Conservation (phyloP, 1,140 invertebrate genomes). For the Procambarus virginalis region DNA sequence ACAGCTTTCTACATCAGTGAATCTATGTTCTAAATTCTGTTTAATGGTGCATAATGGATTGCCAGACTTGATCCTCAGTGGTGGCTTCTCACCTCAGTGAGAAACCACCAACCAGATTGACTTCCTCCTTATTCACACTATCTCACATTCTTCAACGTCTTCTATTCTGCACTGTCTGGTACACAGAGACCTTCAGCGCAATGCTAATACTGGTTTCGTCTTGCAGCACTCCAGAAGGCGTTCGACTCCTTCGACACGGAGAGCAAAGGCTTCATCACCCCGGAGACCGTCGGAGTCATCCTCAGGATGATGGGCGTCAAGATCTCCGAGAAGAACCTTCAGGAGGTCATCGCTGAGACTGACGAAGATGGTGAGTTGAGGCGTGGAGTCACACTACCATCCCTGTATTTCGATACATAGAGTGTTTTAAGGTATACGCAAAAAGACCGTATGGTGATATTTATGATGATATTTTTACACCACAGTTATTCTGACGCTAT, state of each 20-base stretch:
- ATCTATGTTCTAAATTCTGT: no score
- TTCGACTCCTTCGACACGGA: slow-evolving; percentile 80
- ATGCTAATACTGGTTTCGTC: slow-evolving; percentile 70
- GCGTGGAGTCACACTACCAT: neutral
- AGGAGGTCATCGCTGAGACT: slow-evolving; percentile 78
- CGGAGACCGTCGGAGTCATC: slow-evolving; percentile 78
- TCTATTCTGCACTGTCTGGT: neutral
- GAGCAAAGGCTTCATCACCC: slow-evolving; percentile 77
- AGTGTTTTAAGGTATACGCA: no score
- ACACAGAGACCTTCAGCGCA: neutral
- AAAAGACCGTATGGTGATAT: no score
- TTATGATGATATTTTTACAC: no score
- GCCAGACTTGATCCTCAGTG: no score
- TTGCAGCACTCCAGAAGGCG: slow-evolving; percentile 74
- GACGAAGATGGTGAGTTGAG: slow-evolving; percentile 76
- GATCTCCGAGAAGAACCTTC: slow-evolving; percentile 77
- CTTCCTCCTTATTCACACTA: neutral
- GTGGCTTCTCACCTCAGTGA: no score
- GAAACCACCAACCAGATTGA: no score
- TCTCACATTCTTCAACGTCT: neutral
- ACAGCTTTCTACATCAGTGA: no score
- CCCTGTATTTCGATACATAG: no score
- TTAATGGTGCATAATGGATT: no score
- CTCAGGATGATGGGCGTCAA: slow-evolving; percentile 78
- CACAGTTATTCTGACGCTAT: no score